These are phyloP conservation scores for Dastarcus helophoroides DNA, from an alignment of 2,888 invertebrate genomes.

Conservation along the genomic window DNA sequence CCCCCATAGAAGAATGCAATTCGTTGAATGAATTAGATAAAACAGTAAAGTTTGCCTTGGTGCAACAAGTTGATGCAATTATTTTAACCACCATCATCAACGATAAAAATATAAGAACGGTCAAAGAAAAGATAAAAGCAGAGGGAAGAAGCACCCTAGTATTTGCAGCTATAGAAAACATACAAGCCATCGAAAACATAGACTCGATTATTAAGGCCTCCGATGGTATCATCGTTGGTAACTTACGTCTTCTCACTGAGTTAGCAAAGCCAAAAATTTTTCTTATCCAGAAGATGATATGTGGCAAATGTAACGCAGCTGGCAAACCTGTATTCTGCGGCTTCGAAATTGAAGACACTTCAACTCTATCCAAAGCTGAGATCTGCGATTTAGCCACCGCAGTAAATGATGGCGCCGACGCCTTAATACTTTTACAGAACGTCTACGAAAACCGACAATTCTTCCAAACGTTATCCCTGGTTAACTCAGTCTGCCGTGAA, in stretches of 20 bases:
- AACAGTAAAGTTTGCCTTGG: slow-evolving; percentile 49
- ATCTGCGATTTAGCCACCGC: slow-evolving; percentile 87
- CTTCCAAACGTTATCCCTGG: slow-evolving; percentile 52
- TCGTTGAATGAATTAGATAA: slow-evolving; percentile 37
- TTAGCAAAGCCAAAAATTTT: slow-evolving; percentile 81
- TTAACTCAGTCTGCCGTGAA: slow-evolving; percentile 69
- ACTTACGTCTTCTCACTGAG: slow-evolving; percentile 75
- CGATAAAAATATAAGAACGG: slow-evolving; percentile 51
- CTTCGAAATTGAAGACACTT: slow-evolving; percentile 13
- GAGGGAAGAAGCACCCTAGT: slow-evolving; percentile 37
- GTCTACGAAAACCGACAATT: slow-evolving; percentile 63
- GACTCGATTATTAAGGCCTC: slow-evolving; percentile 65
- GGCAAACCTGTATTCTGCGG: slow-evolving; percentile 48
- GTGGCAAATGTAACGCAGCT: slow-evolving; percentile 69
- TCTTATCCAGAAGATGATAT: slow-evolving; percentile 75
- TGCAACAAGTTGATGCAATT: slow-evolving; percentile 62
- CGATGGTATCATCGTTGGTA: slow-evolving; percentile 82
- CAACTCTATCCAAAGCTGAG: slow-evolving; percentile 58
- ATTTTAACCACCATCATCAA: slow-evolving; percentile 67
- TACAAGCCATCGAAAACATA: slow-evolving; percentile 63
- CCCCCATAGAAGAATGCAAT: slow-evolving; percentile 37
- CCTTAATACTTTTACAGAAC: slow-evolving; percentile 75
- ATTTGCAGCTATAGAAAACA: slow-evolving; percentile 70
- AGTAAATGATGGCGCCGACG: slow-evolving; percentile 81
- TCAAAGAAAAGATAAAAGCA: slow-evolving; percentile 49